Conservation (phyloP, 2,888 invertebrate genomes). For the Athetis lepigone region DNA sequence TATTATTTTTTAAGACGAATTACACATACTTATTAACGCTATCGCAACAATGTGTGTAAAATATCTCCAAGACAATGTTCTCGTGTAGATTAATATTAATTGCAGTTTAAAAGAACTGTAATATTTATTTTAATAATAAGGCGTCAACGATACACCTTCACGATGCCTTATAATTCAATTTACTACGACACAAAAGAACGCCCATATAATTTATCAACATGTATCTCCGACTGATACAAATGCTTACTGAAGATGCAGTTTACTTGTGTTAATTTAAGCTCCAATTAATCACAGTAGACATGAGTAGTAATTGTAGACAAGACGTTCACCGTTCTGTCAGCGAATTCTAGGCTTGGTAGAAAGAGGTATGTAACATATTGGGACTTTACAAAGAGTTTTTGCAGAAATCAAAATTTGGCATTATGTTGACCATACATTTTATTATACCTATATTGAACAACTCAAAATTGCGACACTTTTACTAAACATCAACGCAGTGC, state of each 20-base stretch:
- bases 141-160: slow-evolving; percentile 5
- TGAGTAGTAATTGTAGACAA: background rate
- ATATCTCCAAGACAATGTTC: background rate
- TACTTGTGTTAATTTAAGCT: slow-evolving; percentile 2
- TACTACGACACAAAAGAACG: slow-evolving; percentile 21
- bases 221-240: background rate
- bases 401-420: too few species aligned
- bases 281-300: slow-evolving; percentile 5
- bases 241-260: slow-evolving; percentile 1
- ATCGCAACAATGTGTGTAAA: background rate
- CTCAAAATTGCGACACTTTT: background rate
- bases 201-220: slow-evolving; percentile 28
- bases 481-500: background rate
- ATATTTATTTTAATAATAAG: background rate
- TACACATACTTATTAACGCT: too few species aligned
- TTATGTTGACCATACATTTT: too few species aligned
- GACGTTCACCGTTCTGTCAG: background rate
- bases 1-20: too few species aligned
- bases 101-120: background rate
- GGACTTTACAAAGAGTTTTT: too few species aligned
- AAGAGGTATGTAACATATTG: too few species aligned
- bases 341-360: too few species aligned
- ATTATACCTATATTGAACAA: too few species aligned
- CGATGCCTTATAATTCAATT: slow-evolving; percentile 2
- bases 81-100: background rate